phyloP scores from a whole-genome alignment of 2,113 vertebrate species.

The Poicephalus meyeri region DNA sequence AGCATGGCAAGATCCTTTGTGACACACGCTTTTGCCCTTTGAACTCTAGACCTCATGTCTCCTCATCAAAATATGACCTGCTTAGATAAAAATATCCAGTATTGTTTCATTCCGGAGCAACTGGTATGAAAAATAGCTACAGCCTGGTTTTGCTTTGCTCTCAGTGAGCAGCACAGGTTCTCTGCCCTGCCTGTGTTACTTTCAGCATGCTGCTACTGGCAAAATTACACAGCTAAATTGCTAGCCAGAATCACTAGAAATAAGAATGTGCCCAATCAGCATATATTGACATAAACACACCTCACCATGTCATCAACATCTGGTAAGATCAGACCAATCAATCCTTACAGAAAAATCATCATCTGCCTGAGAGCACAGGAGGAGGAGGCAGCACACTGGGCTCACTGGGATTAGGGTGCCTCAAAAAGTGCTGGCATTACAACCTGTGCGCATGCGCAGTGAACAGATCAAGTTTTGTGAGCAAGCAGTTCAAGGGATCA shows the following conservation, averaged over 20 bases:
- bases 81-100: slow-evolving; percentile 38
- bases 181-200: neutral
- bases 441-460: rapidly evolving
- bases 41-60: slow-evolving; percentile 42
- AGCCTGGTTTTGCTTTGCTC: neutral
- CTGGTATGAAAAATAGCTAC: neutral
- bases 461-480: neutral
- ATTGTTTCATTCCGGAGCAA: neutral
- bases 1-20: neutral
- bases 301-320: neutral
- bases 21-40: neutral
- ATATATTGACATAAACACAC: neutral
- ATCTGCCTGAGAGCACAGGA: neutral
- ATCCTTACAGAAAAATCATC: neutral
- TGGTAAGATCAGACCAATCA: neutral
- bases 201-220: neutral
- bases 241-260: neutral
- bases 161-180: neutral
- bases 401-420: neutral
- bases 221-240: neutral
- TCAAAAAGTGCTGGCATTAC: neutral
- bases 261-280: neutral
- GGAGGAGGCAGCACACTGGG: neutral
- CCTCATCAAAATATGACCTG: slow-evolving; percentile 50
- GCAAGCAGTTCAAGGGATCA: neutral